Evolutionary conservation across 2,888 invertebrate species (phyloP), one percentile per base, ranked within the genome.

Genomic region (Drosophila gaucha): DNA sequence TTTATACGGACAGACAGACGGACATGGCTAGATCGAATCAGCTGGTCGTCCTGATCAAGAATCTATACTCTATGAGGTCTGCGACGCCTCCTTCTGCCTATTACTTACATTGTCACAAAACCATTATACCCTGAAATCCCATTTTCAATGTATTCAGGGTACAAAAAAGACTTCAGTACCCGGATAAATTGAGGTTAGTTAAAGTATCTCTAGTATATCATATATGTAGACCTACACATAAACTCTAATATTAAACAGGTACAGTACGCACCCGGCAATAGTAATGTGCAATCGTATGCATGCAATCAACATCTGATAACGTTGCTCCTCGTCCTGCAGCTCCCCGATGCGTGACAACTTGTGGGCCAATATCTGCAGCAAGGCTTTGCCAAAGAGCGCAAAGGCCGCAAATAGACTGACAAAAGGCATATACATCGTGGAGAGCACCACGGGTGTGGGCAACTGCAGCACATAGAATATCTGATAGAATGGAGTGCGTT

Each of bases 371-470:
- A 88, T 85, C 59, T 82, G 80, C 3, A 91, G 71, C 55, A 85
- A 71, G 6, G 86, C 78, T 30, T 78, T 85, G 22, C 86, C 90
- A 52, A 91, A 91, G 75, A 90, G 85, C 2, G 90, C 84, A 52
- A 86, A 89, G 2, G 90, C 78, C 9, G 86, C 90, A 58, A 91
- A 91, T 3, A 91, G 66, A 58, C 80, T 90, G 6, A 87, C 89
- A 59, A 90, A 91, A 4, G 90, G 89, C 89, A 90, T 89, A 28
- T 90, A 91, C 88, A 90, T 75, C 50, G 76, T 62, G 1, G 80
- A 72, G 5, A 90, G 67, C 5, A 86, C 41, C 3, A 90, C 16
- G 10, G 89, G 85, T 2, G 73, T 69, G 14, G 88, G 73, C 9
- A 89, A 20, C 66, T 91, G 83, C 39, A 87, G 36, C 8, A 89